These are phyloP conservation scores for Sylvietta virens DNA, from an alignment of 2,113 vertebrate species.

Conservation along the genomic window DNA sequence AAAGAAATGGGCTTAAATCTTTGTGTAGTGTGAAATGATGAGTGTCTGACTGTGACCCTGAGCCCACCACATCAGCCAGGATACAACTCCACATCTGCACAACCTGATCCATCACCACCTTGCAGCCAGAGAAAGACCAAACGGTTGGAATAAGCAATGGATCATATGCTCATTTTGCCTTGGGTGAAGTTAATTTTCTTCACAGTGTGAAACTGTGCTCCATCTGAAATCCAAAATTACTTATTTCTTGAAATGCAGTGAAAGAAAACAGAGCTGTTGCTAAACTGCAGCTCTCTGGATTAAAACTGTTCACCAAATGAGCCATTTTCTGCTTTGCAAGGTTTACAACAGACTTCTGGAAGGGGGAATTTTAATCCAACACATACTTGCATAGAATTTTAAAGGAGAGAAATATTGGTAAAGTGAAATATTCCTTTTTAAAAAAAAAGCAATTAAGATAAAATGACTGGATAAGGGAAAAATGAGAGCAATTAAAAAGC, in stretches of 20 bases:
- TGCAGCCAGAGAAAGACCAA: background rate
- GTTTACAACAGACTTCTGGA: background rate
- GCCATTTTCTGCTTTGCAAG: background rate
- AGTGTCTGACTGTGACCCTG: background rate
- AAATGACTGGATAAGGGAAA: background rate
- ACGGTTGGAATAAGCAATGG: background rate
- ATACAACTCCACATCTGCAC: background rate
- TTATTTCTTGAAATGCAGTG: background rate
- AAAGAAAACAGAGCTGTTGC: background rate
- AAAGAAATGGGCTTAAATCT: accelerated
- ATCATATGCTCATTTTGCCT: background rate
- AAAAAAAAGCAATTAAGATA: background rate
- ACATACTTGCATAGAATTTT: background rate
- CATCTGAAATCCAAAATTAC: background rate
- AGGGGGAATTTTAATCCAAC: background rate
- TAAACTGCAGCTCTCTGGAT: background rate
- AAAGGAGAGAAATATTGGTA: background rate
- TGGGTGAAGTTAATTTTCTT: background rate
- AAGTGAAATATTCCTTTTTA: background rate
- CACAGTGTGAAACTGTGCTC: background rate
- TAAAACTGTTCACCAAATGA: background rate
- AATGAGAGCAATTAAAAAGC: background rate
- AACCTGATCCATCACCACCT: background rate
- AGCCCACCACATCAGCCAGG: background rate
- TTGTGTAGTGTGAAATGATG: accelerated